Evolutionary conservation across 1,140 invertebrate species (phyloP).

Genomic region (Drosophila carrolli): DNA sequence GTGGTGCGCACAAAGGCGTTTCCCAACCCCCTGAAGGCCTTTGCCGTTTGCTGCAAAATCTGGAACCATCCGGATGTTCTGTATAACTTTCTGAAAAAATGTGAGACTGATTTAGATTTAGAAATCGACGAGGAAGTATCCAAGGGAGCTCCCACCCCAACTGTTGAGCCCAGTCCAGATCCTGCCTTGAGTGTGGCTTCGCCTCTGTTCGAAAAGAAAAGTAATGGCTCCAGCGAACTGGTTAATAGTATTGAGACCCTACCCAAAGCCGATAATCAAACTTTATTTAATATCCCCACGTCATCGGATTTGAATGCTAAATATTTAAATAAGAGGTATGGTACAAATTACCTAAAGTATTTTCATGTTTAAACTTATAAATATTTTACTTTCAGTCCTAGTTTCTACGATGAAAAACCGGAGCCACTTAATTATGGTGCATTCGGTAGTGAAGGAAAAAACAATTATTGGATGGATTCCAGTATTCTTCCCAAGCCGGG

Average conservation of each 20-base stretch:
- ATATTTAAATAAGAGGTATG: constrained; percentile 47
- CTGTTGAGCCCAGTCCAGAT: constrained; percentile 35
- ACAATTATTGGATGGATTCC: constrained; percentile 73
- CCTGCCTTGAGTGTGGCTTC: constrained; percentile 18
- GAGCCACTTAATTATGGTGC: constrained; percentile 51
- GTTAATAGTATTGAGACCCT: constrained; percentile 10
- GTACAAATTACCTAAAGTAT: no score
- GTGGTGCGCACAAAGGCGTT: constrained; percentile 93
- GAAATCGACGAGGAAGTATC: constrained; percentile 89
- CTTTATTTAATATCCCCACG: constrained; percentile 24
- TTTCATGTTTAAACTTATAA: neutral
- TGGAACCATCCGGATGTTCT: constrained; percentile 99
- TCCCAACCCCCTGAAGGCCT: constrained; percentile 98
- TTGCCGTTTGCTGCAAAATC: constrained; percentile 99
- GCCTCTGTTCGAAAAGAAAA: constrained; percentile 21
- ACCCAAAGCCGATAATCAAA: constrained; percentile 26
- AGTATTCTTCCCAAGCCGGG: constrained; percentile 68
- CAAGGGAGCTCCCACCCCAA: constrained; percentile 42
- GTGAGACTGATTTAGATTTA: constrained; percentile 95
- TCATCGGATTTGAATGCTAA: constrained; percentile 40
- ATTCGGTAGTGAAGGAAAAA: constrained; percentile 50
- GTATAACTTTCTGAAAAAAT: constrained; percentile 95
- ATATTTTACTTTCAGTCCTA: constrained; percentile 5
- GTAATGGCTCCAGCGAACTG: constrained; percentile 13
- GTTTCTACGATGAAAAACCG: constrained; percentile 54